phyloP scores from a whole-genome alignment of 1,140 invertebrate species.

The Drosophila truncata region DNA sequence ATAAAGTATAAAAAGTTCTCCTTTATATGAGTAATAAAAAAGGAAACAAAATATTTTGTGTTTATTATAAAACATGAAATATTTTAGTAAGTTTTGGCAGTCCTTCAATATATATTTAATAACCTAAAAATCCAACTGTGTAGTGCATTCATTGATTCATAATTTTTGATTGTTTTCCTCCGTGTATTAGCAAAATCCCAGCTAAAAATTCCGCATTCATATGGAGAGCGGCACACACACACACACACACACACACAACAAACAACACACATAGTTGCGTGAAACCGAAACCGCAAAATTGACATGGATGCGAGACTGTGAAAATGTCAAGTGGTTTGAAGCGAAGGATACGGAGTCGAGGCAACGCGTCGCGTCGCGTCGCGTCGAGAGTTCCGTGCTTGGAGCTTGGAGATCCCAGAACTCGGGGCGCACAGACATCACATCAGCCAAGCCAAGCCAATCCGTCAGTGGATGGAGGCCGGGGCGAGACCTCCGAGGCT shows the following conservation, averaged over 20 bases:
- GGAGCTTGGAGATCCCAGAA: slow-evolving; percentile 10
- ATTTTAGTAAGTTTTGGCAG: neutral
- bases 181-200: slow-evolving; percentile 38
- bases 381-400: slow-evolving; percentile 6
- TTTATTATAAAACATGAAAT: neutral
- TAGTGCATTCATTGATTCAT: neutral
- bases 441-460: slow-evolving; percentile 1
- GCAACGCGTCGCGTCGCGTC: neutral
- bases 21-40: neutral
- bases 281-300: slow-evolving; percentile 81
- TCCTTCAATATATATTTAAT: neutral
- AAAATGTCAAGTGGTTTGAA: slow-evolving; percentile 78
- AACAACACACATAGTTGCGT: slow-evolving; percentile 46
- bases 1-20: no score
- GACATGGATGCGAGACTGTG: slow-evolving; percentile 78
- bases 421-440: slow-evolving; percentile 2
- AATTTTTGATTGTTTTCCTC: slow-evolving; percentile 5
- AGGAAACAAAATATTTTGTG: neutral
- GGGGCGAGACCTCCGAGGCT: slow-evolving; percentile 50
- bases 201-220: slow-evolving; percentile 42
- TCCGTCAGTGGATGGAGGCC: slow-evolving; percentile 1
- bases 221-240: slow-evolving; percentile 25
- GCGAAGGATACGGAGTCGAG: slow-evolving; percentile 42
- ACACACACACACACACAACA: neutral
- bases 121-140: neutral